Conservation (phyloP, 2,797 vertebrate genomes). For the Malurus leucopterus region DNA sequence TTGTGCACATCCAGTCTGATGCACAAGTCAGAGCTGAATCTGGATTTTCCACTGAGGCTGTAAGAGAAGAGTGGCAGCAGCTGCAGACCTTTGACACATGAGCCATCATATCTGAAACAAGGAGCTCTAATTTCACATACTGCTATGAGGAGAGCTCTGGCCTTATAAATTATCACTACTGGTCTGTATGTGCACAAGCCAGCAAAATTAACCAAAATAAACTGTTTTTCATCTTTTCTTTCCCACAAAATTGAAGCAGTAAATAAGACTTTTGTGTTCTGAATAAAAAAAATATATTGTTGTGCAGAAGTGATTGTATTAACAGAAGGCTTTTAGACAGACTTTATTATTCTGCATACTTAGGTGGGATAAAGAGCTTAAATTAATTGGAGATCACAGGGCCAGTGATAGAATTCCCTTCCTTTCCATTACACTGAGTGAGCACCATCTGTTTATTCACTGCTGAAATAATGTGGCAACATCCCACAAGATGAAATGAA, state of each 20-base stretch:
- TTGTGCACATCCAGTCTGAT: background rate
- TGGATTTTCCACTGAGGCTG: constrained; percentile 29
- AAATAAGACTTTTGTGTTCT: background rate
- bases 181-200: background rate
- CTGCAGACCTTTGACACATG: constrained; percentile 70
- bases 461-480: background rate
- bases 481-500: constrained; percentile 4
- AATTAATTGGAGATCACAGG: background rate
- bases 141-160: constrained; percentile 50
- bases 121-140: constrained; percentile 63
- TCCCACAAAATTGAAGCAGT: background rate
- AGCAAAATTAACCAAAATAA: constrained; percentile 56
- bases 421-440: constrained; percentile 14
- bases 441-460: background rate
- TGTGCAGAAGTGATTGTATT: background rate
- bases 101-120: constrained; percentile 67
- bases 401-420: background rate
- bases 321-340: background rate
- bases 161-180: constrained; percentile 48
- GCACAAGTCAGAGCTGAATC: background rate
- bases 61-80: constrained; percentile 65
- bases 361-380: background rate
- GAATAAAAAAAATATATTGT: background rate
- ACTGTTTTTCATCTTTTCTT: constrained; percentile 8
- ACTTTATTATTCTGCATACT: background rate